Percentiles rank a stretch among this genome's conserved stretches.
Conservation (phyloP, 2,113 vertebrate genomes). For the Alligator mississippiensis region DNA sequence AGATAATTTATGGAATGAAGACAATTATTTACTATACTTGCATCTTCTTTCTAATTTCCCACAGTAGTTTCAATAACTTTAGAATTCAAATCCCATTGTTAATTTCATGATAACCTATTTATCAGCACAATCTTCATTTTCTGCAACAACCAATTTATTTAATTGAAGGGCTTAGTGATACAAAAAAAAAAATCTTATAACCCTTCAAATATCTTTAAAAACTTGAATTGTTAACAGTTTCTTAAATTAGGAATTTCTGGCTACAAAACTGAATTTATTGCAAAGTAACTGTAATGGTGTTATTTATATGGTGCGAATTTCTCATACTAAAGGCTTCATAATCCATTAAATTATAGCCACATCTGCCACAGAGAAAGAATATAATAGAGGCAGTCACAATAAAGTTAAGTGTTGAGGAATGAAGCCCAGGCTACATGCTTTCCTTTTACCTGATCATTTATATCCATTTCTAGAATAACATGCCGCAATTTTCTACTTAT, state of each 20-base stretch:
- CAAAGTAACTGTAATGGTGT: background rate
- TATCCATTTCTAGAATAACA: background rate
- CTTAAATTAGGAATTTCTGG: slow-evolving; percentile 35
- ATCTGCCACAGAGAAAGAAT: background rate
- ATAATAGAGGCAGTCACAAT: background rate
- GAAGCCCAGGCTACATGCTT: background rate
- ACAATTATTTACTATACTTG: slow-evolving; percentile 27
- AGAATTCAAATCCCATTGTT: slow-evolving; percentile 68
- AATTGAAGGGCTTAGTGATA: slow-evolving; percentile 62
- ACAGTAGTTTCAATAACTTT: slow-evolving; percentile 23
- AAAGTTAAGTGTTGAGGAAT: background rate
- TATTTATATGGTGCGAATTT: slow-evolving; percentile 20
- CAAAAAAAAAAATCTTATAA: slow-evolving; percentile 47
- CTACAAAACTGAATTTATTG: slow-evolving; percentile 12
- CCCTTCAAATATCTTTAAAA: slow-evolving; percentile 67
- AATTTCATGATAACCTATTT: slow-evolving; percentile 65
- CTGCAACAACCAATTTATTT: slow-evolving; percentile 68
- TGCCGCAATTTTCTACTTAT: background rate
- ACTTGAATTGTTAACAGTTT: slow-evolving; percentile 41
- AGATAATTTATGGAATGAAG: slow-evolving; percentile 2
- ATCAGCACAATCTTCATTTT: slow-evolving; percentile 56
- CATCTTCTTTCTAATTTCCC: slow-evolving; percentile 26
- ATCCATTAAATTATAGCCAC: background rate
- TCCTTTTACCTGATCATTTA: background rate
- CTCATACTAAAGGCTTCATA: slow-evolving; percentile 15